Evolutionary conservation across 2,113 vertebrate genomes (phyloP).

Genomic region (Eulacestoma nigropectus): DNA sequence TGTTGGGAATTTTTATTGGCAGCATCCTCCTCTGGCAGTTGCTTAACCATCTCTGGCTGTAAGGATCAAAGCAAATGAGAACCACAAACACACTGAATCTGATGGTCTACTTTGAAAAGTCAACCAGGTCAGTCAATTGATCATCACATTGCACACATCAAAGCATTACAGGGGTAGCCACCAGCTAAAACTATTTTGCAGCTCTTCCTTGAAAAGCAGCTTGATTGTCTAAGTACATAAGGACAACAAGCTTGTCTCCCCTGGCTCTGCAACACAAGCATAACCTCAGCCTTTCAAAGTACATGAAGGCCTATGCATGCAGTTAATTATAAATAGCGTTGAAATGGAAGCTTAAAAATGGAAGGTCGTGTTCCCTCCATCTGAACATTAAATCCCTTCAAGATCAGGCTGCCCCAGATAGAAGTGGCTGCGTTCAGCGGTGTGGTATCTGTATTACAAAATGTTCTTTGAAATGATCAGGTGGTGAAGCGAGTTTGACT

Average conservation of each 20-base stretch:
- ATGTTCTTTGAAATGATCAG: slow-evolving; percentile 17
- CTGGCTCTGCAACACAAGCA: not conserved
- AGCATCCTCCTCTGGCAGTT: not conserved
- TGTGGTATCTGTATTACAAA: slow-evolving; percentile 2
- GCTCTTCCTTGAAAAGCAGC: not conserved
- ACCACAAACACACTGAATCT: not conserved
- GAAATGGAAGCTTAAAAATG: slow-evolving; percentile 45
- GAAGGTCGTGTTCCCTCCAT: slow-evolving; percentile 30
- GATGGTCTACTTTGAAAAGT: not conserved
- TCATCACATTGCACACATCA: not conserved
- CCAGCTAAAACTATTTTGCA: not conserved
- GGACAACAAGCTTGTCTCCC: not conserved
- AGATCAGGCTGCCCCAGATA: slow-evolving; percentile 49
- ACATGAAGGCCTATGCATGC: not conserved
- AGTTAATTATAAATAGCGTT: slow-evolving; percentile 39
- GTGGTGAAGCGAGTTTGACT: not conserved
- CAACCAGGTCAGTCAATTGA: not conserved
- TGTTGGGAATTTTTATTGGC: not conserved
- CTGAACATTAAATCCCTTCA: slow-evolving; percentile 51
- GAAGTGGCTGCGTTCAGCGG: not conserved
- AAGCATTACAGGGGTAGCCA: not conserved
- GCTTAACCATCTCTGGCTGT: not conserved
- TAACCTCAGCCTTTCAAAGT: slow-evolving; percentile 21
- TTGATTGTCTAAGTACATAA: not conserved
- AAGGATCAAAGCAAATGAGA: not conserved